These are phyloP conservation scores for Bicyclus anynana DNA, from an alignment of 1,140 invertebrate species.

Conservation along the genomic window DNA sequence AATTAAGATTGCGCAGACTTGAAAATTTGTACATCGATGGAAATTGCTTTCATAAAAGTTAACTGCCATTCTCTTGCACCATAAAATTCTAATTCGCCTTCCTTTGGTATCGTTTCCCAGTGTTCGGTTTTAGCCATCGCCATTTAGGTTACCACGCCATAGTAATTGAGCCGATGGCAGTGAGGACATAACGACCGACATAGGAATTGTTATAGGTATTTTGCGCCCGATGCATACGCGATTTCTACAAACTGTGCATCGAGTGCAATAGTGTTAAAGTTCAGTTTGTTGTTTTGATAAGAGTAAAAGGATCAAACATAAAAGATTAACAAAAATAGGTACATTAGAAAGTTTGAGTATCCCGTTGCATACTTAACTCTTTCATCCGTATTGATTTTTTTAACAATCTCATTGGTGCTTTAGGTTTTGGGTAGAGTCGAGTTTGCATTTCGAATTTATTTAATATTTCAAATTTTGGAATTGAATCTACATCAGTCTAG, in stretches of 20 bases:
- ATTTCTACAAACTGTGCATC: background rate
- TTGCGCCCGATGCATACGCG: background rate
- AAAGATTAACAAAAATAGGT: no score
- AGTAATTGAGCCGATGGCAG: slow-evolving; percentile 16
- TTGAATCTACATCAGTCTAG: no score
- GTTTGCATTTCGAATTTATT: no score
- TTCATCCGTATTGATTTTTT: no score
- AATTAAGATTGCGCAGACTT: slow-evolving; percentile 4
- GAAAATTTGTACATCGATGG: slow-evolving; percentile 6
- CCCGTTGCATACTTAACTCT: no score
- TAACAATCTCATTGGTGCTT: no score
- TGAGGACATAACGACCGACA: background rate
- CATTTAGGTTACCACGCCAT: slow-evolving; percentile 17
- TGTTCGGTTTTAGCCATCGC: background rate
- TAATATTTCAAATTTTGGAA: no score
- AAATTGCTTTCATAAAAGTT: slow-evolving; percentile 16
- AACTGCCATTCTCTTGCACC: background rate
- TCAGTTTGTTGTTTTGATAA: no score
- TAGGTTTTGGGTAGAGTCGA: no score
- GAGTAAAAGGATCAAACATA: no score
- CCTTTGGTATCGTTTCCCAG: background rate
- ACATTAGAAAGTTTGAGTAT: no score
- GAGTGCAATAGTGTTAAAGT: no score
- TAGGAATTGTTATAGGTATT: background rate
- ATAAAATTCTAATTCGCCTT: slow-evolving; percentile 7